A percentile compares a stretch with the other conserved stretches of the same genome.
phyloP scores from a whole-genome alignment of 2,888 invertebrate genomes.

The Chrysopilus asiliformis region DNA sequence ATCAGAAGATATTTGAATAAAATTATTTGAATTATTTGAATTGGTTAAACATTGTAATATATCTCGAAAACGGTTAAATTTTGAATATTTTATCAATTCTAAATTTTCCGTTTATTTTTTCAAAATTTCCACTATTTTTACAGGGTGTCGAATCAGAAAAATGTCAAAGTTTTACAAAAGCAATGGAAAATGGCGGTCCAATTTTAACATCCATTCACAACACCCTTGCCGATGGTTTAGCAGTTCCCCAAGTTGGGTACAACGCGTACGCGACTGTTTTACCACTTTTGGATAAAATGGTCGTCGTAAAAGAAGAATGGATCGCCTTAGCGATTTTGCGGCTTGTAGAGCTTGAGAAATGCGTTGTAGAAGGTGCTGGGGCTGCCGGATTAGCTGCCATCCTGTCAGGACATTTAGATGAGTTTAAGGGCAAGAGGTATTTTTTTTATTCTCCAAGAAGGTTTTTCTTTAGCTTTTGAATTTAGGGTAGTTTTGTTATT shows the following conservation, averaged over 20 bases:
- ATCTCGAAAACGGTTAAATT: too few relatives aligned
- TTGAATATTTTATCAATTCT: too few relatives aligned
- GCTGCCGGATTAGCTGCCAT: constrained; percentile 77
- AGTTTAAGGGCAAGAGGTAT: constrained; percentile 69
- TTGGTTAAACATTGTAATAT: too few relatives aligned
- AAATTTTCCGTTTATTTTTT: too few relatives aligned
- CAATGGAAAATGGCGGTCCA: constrained; percentile 56
- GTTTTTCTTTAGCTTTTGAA: neutral
- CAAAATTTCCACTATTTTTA: too few relatives aligned
- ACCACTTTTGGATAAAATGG: constrained; percentile 62
- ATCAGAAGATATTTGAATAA: too few relatives aligned
- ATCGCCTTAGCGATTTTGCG: constrained; percentile 69
- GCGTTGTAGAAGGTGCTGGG: constrained; percentile 85
- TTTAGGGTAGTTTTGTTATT: constrained; percentile 67
- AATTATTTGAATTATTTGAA: too few relatives aligned
- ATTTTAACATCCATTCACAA: constrained; percentile 51
- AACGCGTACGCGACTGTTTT: constrained; percentile 68
- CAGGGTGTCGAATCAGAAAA: constrained; percentile 90
- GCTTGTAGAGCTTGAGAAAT: constrained; percentile 71
- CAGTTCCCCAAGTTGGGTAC: constrained; percentile 75
- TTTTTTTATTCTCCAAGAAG: too few relatives aligned
- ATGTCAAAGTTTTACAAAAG: constrained; percentile 72
- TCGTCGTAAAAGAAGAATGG: constrained; percentile 70
- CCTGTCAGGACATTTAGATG: constrained; percentile 64
- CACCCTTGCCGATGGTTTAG: constrained; percentile 77